A percentile compares a stretch with the other conserved stretches of the same genome.
Evolutionary conservation across 2,888 invertebrate genomes (phyloP).

Genomic region (Drosophila koepferae): DNA sequence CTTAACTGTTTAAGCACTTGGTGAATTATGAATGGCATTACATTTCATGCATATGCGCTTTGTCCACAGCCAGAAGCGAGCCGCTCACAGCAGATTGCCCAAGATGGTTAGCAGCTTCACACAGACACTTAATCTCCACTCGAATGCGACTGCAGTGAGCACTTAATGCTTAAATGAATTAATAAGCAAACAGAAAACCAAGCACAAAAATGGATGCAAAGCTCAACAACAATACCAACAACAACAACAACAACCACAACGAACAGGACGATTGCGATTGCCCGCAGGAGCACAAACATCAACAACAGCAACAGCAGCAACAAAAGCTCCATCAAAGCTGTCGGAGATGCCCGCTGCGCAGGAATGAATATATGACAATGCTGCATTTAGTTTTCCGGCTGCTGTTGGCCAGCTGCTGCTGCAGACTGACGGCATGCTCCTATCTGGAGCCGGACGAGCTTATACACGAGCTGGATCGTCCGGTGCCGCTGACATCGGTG

Average conservation of each 20-base stretch:
- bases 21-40: background rate
- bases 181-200: slow-evolving; percentile 41
- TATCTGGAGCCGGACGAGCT: slow-evolving; percentile 85
- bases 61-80: slow-evolving; percentile 25
- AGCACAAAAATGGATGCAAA: slow-evolving; percentile 71
- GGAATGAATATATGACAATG: slow-evolving; percentile 40
- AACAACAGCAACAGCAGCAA: slow-evolving; percentile 27
- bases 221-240: slow-evolving; percentile 34
- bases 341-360: slow-evolving; percentile 4
- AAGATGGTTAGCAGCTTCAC: slow-evolving; percentile 38
- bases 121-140: slow-evolving; percentile 16
- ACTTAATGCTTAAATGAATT: slow-evolving; percentile 41
- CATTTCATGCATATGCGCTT: slow-evolving; percentile 12
- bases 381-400: slow-evolving; percentile 74
- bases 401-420: slow-evolving; percentile 52
- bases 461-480: slow-evolving; percentile 85
- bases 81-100: background rate
- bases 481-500: slow-evolving; percentile 92
- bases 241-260: slow-evolving; percentile 18
- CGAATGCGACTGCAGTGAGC: slow-evolving; percentile 34
- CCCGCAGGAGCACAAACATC: slow-evolving; percentile 38
- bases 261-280: slow-evolving; percentile 64
- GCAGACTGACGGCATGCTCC: slow-evolving; percentile 57
- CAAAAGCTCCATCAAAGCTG: slow-evolving; percentile 15
- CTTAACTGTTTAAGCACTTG: background rate